These are phyloP conservation scores for Paraescarpia echinospica DNA, from an alignment of 1,140 invertebrate genomes.

Conservation along the genomic window DNA sequence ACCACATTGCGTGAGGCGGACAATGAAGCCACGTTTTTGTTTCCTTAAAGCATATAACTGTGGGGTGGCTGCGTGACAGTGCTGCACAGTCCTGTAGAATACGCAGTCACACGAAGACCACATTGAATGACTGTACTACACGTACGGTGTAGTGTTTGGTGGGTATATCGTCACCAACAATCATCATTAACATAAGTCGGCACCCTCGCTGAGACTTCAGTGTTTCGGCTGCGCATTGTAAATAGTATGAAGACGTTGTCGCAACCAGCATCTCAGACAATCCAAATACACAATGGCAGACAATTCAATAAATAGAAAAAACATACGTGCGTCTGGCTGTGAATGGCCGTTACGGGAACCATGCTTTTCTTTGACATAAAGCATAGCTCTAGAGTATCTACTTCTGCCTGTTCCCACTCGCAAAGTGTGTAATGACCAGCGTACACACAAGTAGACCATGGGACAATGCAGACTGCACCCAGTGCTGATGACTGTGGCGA, in stretches of 20 bases:
- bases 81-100: background rate
- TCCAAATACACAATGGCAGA: background rate
- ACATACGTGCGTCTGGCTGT: background rate
- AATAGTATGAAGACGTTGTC: background rate
- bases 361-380: background rate
- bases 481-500: too few relatives aligned
- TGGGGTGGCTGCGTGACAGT: background rate
- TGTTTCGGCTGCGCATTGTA: background rate
- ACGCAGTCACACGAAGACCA: too few relatives aligned
- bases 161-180: background rate
- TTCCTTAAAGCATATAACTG: background rate
- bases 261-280: background rate
- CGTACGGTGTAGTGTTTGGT: background rate
- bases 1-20: background rate
- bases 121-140: background rate
- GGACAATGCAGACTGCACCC: background rate
- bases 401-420: background rate
- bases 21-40: background rate
- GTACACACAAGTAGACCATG: background rate
- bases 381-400: background rate
- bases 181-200: background rate
- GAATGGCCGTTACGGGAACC: background rate
- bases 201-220: background rate
- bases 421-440: conserved; percentile 4
- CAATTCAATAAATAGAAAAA: conserved; percentile 1